These are phyloP conservation scores for Euborellia annulipes DNA, from an alignment of 1,140 invertebrate species.

Conservation along the genomic window DNA sequence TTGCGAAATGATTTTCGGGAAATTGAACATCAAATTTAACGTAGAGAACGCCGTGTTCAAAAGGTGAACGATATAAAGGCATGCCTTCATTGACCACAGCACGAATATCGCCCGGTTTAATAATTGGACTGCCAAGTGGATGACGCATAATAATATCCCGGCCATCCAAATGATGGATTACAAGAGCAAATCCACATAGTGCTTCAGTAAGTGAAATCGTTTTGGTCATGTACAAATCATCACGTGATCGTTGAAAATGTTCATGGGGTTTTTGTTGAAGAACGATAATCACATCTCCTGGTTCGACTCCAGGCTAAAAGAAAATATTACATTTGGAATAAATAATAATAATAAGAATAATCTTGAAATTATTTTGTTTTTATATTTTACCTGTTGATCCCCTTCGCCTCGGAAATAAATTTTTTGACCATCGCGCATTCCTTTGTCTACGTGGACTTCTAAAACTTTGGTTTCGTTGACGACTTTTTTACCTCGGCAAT, in stretches of 20 bases:
- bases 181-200: conserved; percentile 73
- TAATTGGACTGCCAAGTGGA: conserved; percentile 52
- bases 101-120: conserved; percentile 37
- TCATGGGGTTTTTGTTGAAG: conserved; percentile 69
- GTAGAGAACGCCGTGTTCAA: conserved; percentile 74
- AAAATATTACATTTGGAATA: too few species aligned
- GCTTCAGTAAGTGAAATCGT: conserved; percentile 69
- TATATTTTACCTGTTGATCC: conserved; percentile 49
- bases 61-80: conserved; percentile 68
- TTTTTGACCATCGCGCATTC: conserved; percentile 76
- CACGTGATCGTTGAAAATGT: conserved; percentile 52
- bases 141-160: conserved; percentile 56
- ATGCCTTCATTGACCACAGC: conserved; percentile 58
- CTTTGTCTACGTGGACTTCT: conserved; percentile 82
- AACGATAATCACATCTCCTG: conserved; percentile 76
- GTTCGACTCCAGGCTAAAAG: conserved; percentile 53
- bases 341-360: conserved; percentile 2
- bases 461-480: conserved; percentile 60
- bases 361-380: too few species aligned
- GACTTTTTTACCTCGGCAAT: conserved; percentile 70
- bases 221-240: conserved; percentile 60
- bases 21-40: conserved; percentile 74
- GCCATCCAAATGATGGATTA: conserved; percentile 72
- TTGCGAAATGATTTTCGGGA: conserved; percentile 63
- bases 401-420: conserved; percentile 77